Evolutionary conservation across 2,113 vertebrate genomes (phyloP).

Genomic region (Rhinolophus sinicus): DNA sequence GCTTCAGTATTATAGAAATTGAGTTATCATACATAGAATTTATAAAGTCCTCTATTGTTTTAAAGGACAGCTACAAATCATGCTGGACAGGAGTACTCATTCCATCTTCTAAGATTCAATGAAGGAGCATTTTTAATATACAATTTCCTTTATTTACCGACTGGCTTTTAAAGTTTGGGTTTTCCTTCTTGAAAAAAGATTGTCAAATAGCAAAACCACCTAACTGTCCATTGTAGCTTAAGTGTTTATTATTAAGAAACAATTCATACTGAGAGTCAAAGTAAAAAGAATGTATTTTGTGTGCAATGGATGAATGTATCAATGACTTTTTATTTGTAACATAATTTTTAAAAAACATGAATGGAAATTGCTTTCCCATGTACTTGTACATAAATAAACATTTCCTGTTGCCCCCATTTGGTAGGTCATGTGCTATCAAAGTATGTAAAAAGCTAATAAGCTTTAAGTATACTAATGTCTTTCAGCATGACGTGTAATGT

Average conservation of each 20-base stretch:
- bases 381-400: slow-evolving; percentile 87
- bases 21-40: slow-evolving; percentile 36
- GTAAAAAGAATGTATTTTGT: slow-evolving; percentile 81
- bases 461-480: neutral
- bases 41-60: slow-evolving; percentile 35
- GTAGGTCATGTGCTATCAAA: slow-evolving; percentile 7
- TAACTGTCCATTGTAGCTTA: slow-evolving; percentile 69
- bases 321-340: slow-evolving; percentile 81
- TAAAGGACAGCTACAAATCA: slow-evolving; percentile 26
- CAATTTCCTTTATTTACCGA: slow-evolving; percentile 39
- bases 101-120: slow-evolving; percentile 34
- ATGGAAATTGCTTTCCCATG: slow-evolving; percentile 82
- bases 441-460: neutral
- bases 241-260: slow-evolving; percentile 79
- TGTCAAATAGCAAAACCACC: slow-evolving; percentile 72
- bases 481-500: neutral
- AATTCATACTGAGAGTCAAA: slow-evolving; percentile 76
- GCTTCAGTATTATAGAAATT: slow-evolving; percentile 52
- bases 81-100: slow-evolving; percentile 32
- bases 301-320: slow-evolving; percentile 84
- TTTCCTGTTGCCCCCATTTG: slow-evolving; percentile 82
- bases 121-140: slow-evolving; percentile 67
- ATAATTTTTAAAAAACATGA: slow-evolving; percentile 81
- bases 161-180: slow-evolving; percentile 30
- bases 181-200: slow-evolving; percentile 64